A percentile compares a stretch with the other conserved stretches of the same genome.
These are phyloP conservation scores for Neuroterus valhalla DNA, from an alignment of 1,140 invertebrate genomes.

Conservation along the genomic window DNA sequence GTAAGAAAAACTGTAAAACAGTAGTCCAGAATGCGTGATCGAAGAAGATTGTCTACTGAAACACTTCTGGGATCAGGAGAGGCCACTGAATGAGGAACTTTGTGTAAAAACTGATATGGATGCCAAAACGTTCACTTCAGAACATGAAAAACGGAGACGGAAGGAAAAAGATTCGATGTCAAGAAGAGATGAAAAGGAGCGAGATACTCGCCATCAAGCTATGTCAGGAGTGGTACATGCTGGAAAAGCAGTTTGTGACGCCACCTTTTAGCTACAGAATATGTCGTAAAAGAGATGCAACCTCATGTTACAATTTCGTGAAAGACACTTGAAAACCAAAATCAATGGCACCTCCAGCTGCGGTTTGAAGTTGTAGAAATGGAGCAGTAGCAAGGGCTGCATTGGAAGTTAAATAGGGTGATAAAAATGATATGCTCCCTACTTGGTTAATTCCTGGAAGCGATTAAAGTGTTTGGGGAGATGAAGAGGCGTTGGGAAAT, in stretches of 20 bases:
- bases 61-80: background rate
- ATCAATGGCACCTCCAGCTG: background rate
- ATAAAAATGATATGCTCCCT: no score
- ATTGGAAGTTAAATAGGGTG: background rate
- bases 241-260: background rate
- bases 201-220: background rate
- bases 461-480: no score
- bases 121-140: background rate
- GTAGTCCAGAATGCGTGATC: background rate
- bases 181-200: no score
- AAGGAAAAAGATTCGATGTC: no score
- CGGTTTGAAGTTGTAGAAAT: background rate
- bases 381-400: background rate
- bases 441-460: no score
- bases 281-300: slow-evolving; percentile 1
- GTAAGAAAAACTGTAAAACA: background rate
- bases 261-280: background rate
- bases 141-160: no score
- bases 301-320: background rate
- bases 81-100: background rate
- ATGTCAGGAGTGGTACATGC: background rate
- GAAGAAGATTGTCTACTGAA: background rate
- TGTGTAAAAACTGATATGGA: background rate
- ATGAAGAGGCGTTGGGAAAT: no score
- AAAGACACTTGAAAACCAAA: background rate